Evolutionary conservation across 35 echinoderm and acorn worm species (phyloP).

Genomic region (Apostichopus japonicus): DNA sequence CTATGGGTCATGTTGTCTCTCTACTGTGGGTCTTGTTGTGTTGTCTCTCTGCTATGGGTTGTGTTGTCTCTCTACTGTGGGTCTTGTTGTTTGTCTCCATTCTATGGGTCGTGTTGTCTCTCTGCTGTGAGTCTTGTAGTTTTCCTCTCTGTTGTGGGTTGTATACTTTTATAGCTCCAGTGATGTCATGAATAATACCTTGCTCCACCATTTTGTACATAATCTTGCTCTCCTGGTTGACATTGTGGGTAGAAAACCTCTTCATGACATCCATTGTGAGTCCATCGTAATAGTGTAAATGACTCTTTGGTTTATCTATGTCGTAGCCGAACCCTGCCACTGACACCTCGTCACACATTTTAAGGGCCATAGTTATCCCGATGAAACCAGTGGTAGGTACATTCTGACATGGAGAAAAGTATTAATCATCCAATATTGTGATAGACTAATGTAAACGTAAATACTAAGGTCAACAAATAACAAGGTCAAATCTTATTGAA

Average conservation of each 20-base stretch:
- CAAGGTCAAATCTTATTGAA: too few species aligned
- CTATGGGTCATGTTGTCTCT: too few species aligned
- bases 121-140: background rate
- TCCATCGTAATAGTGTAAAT: constrained; percentile 90
- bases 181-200: constrained; percentile 89
- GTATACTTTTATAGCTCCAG: constrained; percentile 64
- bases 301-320: constrained; percentile 60
- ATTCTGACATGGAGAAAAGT: constrained; percentile 60
- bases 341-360: constrained; percentile 88
- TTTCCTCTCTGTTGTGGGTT: background rate
- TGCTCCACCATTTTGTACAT: constrained; percentile 71
- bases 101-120: background rate
- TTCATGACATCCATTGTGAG: constrained; percentile 71
- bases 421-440: background rate
- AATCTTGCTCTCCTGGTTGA: constrained; percentile 67
- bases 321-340: constrained; percentile 94
- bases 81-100: background rate
- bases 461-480: too few species aligned
- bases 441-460: too few species aligned
- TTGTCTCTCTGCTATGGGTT: too few species aligned
- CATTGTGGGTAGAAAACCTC: constrained; percentile 70
- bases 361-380: constrained; percentile 70
- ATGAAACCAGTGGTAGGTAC: constrained; percentile 88
- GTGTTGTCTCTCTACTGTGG: too few species aligned
- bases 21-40: too few species aligned